These are phyloP conservation scores for Armadillidium nasatum DNA, from an alignment of 1,140 invertebrate genomes.

Conservation along the genomic window DNA sequence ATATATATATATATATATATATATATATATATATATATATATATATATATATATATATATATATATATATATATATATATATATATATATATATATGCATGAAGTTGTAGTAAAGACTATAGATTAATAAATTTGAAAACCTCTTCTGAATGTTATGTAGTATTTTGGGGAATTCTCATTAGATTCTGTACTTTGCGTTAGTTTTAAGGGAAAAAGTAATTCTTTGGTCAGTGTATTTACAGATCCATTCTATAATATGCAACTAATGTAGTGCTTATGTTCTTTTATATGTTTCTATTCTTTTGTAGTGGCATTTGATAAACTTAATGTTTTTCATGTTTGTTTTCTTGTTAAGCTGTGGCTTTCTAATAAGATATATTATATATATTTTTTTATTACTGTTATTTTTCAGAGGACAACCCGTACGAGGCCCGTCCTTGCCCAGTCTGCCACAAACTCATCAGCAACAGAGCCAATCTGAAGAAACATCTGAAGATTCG, in stretches of 20 bases:
- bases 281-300: background rate
- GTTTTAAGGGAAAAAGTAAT: too few relatives aligned
- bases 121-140: too few relatives aligned
- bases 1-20: too few relatives aligned
- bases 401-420: slow-evolving; percentile 42
- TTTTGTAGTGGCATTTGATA: background rate
- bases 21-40: slow-evolving; percentile 16
- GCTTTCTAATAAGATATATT: background rate
- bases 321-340: background rate
- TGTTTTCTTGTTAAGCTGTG: background rate
- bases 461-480: slow-evolving; percentile 52
- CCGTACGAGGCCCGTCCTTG: slow-evolving; percentile 48
- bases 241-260: too few relatives aligned
- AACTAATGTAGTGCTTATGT: background rate
- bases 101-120: too few relatives aligned
- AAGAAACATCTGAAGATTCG: slow-evolving; percentile 52
- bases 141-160: too few relatives aligned
- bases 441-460: slow-evolving; percentile 51
- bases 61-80: slow-evolving; percentile 19
- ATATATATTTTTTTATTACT: background rate
- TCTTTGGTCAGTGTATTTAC: too few relatives aligned
- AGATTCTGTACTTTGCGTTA: too few relatives aligned
- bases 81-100: background rate
- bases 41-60: slow-evolving; percentile 25
- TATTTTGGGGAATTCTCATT: too few relatives aligned